A percentile compares a stretch with the other conserved stretches of the same genome.
These are phyloP conservation scores for Drosophila lacertosa DNA, from an alignment of 1,140 invertebrate genomes.

Conservation along the genomic window DNA sequence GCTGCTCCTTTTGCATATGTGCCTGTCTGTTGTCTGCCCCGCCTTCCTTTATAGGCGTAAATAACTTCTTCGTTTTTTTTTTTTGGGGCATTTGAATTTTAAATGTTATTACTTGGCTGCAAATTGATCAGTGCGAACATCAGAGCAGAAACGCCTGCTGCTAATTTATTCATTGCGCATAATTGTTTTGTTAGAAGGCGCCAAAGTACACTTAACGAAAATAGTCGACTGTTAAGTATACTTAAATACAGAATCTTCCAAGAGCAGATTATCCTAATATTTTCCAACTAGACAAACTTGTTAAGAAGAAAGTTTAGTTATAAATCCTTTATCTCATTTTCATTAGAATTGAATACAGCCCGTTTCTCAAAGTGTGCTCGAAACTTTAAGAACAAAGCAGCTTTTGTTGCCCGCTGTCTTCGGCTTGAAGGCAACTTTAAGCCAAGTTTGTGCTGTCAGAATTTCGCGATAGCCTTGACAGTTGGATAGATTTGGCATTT, in stretches of 20 bases:
- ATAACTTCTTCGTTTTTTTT: constrained; percentile 24
- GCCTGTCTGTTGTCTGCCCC: not conserved
- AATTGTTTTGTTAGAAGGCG: constrained; percentile 71
- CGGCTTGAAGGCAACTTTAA: constrained; percentile 22
- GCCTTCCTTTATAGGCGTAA: constrained; percentile 13
- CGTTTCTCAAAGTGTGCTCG: too few relatives aligned
- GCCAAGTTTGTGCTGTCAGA: not conserved
- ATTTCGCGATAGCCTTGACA: constrained; percentile 12
- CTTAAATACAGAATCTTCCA: too few relatives aligned
- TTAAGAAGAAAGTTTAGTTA: not conserved
- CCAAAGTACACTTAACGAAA: constrained; percentile 6
- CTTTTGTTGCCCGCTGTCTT: not conserved
- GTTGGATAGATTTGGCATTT: constrained; percentile 11
- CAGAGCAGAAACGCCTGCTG: constrained; percentile 31
- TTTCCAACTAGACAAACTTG: too few relatives aligned
- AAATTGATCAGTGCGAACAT: constrained; percentile 72
- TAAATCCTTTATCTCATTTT: too few relatives aligned
- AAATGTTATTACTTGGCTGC: constrained; percentile 76
- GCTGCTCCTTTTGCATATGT: constrained; percentile 11
- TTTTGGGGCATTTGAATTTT: constrained; percentile 73
- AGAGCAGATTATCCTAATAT: too few relatives aligned
- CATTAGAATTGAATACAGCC: too few relatives aligned
- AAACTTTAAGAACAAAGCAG: too few relatives aligned
- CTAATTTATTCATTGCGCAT: constrained; percentile 81
- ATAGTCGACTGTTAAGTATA: too few relatives aligned